phyloP scores from a whole-genome alignment of 2,888 invertebrate genomes.

The Amblyteles armatorius region DNA sequence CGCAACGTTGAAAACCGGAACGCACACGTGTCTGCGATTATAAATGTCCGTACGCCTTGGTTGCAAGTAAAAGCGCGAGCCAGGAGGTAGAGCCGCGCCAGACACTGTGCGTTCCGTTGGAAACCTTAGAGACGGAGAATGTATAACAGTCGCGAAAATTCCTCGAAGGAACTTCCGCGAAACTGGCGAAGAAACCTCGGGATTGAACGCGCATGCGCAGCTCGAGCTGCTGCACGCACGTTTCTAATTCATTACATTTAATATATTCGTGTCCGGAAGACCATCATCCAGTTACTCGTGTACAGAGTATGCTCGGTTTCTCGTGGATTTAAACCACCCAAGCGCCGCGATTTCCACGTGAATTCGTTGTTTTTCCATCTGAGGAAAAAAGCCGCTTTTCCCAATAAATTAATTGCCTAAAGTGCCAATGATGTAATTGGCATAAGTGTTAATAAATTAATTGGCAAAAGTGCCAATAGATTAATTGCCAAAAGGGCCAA shows the following conservation, averaged over 20 bases:
- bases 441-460: too few relatives aligned
- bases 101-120: conserved; percentile 17
- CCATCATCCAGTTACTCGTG: conserved; percentile 15
- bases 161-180: conserved; percentile 40
- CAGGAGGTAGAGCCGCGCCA: background rate
- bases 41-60: conserved; percentile 18
- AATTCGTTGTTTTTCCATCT: background rate
- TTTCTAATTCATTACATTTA: conserved; percentile 55
- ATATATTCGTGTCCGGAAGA: conserved; percentile 42
- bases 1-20: conserved; percentile 60
- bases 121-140: conserved; percentile 8
- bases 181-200: conserved; percentile 12
- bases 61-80: background rate
- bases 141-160: conserved; percentile 37
- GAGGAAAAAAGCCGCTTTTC: too few relatives aligned
- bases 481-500: too few relatives aligned
- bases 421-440: too few relatives aligned
- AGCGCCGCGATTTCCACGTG: background rate
- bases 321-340: conserved; percentile 6
- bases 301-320: background rate
- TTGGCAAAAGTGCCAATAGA: too few relatives aligned
- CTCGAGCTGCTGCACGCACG: background rate
- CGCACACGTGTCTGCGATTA: conserved; percentile 43
- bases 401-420: too few relatives aligned
- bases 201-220: conserved; percentile 15